A percentile compares a stretch with the other conserved stretches of the same genome.
These are phyloP conservation scores for Ptilorrhoa leucosticta DNA, from an alignment of 2,113 vertebrate genomes.

Conservation along the genomic window DNA sequence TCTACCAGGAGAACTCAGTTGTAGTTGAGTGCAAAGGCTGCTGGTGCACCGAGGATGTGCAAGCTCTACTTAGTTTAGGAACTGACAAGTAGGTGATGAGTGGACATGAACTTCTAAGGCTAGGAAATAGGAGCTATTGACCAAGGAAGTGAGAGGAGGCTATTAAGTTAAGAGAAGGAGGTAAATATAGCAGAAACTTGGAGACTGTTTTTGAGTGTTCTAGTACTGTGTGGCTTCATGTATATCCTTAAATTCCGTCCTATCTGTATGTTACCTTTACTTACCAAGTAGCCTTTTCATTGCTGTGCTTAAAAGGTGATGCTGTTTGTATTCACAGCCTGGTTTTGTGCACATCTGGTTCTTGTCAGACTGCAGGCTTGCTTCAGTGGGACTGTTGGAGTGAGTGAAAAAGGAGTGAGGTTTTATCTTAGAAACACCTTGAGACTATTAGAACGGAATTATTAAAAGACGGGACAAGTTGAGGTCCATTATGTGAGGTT, in stretches of 20 bases:
- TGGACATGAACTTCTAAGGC: not conserved
- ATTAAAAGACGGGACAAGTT: not conserved
- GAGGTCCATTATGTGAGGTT: not conserved
- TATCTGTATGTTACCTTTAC: not conserved
- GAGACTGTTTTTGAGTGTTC: not conserved
- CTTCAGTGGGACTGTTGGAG: not conserved
- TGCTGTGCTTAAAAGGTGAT: not conserved
- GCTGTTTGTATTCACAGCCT: not conserved
- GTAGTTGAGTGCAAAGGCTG: not conserved
- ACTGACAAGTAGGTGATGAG: not conserved
- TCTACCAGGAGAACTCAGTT: not conserved
- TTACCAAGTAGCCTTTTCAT: not conserved
- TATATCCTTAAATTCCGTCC: not conserved
- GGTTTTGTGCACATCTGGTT: not conserved
- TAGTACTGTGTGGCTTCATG: not conserved
- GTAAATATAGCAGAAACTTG: not conserved
- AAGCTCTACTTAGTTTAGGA: not conserved
- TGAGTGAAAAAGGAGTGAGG: not conserved
- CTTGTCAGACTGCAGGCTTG: not conserved
- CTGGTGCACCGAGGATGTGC: not conserved
- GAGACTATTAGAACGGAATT: not conserved
- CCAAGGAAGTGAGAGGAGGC: not conserved
- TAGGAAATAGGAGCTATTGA: not conserved
- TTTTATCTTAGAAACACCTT: conserved; percentile 23
- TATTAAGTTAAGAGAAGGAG: not conserved